Evolutionary conservation across 2,888 invertebrate species (phyloP).

Genomic region (Thymelicus sylvestris): DNA sequence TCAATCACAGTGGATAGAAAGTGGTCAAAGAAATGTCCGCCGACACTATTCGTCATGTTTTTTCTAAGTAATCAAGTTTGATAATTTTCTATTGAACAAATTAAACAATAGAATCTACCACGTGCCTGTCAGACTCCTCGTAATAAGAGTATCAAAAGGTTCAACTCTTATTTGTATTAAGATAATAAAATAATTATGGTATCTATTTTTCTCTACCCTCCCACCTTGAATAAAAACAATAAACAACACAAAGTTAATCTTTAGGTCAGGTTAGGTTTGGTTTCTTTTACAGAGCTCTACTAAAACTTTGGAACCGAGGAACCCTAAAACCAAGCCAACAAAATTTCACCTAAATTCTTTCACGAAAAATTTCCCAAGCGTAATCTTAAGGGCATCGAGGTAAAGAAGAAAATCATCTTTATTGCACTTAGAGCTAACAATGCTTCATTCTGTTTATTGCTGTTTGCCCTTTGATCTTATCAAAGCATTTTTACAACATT

Average conservation of each 20-base stretch:
- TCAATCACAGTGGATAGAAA: constrained; percentile 5
- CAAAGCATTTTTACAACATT: constrained; percentile 21
- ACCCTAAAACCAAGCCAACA: neutral
- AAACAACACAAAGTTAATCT: no score
- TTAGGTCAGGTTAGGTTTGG: no score
- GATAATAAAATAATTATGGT: no score
- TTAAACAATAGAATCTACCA: neutral
- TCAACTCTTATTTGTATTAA: neutral
- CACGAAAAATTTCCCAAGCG: constrained; percentile 73
- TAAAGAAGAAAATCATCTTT: constrained; percentile 57
- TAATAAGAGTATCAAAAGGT: neutral
- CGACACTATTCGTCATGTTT: constrained; percentile 5
- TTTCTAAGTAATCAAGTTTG: neutral
- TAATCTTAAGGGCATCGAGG: constrained; percentile 73
- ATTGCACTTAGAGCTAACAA: constrained; percentile 51
- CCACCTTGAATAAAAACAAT: no score
- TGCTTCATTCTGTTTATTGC: constrained; percentile 43
- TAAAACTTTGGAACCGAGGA: no score
- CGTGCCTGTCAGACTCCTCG: neutral
- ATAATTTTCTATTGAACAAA: neutral
- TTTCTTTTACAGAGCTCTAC: neutral
- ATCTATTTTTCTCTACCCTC: no score
- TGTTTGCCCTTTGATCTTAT: constrained; percentile 42
- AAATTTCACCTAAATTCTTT: constrained; percentile 61
- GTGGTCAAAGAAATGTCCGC: constrained; percentile 5